Conservation (phyloP, 2,888 invertebrate species). For the Agrochola macilenta region DNA sequence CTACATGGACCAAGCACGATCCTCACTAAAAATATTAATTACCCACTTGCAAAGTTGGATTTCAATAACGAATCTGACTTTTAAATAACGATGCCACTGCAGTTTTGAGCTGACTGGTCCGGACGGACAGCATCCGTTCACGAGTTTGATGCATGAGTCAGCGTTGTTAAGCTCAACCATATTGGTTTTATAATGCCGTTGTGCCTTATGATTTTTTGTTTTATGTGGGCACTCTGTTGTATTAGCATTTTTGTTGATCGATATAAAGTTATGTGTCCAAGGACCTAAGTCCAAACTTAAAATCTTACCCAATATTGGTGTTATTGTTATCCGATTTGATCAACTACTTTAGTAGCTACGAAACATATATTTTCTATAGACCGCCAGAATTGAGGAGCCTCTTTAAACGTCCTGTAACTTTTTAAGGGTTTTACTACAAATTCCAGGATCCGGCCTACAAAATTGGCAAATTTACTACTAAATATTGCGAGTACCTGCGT, state of each 20-base stretch:
- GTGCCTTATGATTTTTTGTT: conserved; percentile 36
- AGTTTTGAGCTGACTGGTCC: conserved; percentile 10
- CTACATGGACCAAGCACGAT: conserved; percentile 18
- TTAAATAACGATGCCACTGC: conserved; percentile 36
- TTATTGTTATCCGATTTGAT: too few relatives aligned
- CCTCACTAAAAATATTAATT: conserved; percentile 42
- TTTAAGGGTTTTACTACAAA: too few relatives aligned
- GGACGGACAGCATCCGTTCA: conserved; percentile 48
- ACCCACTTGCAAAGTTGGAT: conserved; percentile 17
- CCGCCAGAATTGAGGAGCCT: too few relatives aligned
- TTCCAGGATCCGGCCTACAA: too few relatives aligned
- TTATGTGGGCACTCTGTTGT: neutral
- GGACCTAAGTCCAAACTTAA: neutral
- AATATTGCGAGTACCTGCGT: too few relatives aligned
- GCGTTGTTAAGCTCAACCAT: conserved; percentile 20
- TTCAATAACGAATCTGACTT: conserved; percentile 41
- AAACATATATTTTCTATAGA: too few relatives aligned
- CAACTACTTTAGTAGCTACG: too few relatives aligned
- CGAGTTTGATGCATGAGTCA: conserved; percentile 46
- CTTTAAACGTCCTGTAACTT: too few relatives aligned
- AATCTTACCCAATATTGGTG: too few relatives aligned
- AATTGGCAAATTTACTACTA: too few relatives aligned
- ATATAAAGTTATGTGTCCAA: neutral
- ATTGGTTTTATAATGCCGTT: conserved; percentile 24
- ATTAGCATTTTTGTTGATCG: conserved; percentile 26